Conservation (phyloP, 2,797 vertebrate species). For the Alcedo atthis region DNA sequence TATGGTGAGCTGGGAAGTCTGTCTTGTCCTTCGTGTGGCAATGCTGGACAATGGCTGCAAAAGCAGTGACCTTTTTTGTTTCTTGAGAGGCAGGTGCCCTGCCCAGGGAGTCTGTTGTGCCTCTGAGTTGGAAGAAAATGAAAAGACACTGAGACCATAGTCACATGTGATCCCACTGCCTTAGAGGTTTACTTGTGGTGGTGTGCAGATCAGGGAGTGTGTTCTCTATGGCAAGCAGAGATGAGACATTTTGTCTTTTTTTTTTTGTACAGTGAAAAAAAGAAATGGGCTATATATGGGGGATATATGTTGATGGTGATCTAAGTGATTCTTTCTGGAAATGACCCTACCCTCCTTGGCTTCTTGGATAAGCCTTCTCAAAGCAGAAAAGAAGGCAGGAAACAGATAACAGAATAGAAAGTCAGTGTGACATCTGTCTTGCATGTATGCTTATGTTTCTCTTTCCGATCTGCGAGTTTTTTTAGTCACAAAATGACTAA, state of each 20-base stretch:
- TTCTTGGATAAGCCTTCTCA: background rate
- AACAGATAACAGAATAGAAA: conserved; percentile 13
- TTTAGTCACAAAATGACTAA: conserved; percentile 64
- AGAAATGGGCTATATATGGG: background rate
- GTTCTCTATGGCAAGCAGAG: background rate
- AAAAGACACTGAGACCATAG: background rate
- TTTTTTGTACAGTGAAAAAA: background rate
- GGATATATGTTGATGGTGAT: background rate
- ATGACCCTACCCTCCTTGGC: background rate
- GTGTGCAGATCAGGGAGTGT: background rate
- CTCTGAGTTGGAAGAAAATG: background rate
- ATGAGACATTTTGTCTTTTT: background rate
- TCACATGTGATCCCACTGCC: too few species aligned
- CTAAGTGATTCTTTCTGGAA: background rate
- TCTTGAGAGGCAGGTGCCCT: background rate
- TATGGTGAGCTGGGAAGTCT: background rate
- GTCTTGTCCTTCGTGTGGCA: background rate
- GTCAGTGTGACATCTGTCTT: conserved; percentile 50
- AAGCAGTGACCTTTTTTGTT: background rate
- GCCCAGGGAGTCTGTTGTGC: background rate
- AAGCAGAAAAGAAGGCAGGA: conserved; percentile 16
- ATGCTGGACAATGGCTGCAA: background rate
- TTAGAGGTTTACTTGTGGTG: background rate
- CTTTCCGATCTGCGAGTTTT: conserved; percentile 50
- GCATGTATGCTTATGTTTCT: conserved; percentile 22